Evolutionary conservation across 1,140 invertebrate species (phyloP).

Genomic region (Drosophila azteca): DNA sequence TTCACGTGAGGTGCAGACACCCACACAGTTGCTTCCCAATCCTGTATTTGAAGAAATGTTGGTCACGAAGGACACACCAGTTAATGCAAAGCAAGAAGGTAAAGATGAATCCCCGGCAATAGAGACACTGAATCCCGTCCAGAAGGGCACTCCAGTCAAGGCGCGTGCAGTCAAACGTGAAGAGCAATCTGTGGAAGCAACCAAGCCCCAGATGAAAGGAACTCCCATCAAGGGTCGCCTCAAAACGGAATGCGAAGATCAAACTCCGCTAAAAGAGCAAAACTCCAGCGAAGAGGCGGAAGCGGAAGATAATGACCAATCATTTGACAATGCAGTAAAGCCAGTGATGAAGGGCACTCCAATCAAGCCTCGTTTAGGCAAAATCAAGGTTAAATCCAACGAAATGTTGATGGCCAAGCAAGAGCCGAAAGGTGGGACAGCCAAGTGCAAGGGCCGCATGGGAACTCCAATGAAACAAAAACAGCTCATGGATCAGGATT

Average conservation of each 20-base stretch:
- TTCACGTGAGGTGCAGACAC: too few relatives aligned
- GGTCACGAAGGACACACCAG: too few relatives aligned
- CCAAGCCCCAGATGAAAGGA: neutral
- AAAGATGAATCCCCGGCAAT: neutral
- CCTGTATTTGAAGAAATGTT: too few relatives aligned
- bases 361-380: constrained; percentile 16
- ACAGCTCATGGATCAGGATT: constrained; percentile 1
- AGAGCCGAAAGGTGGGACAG: neutral
- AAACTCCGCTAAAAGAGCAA: neutral
- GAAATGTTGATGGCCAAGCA: constrained; percentile 20
- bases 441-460: constrained; percentile 28
- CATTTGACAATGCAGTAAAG: neutral
- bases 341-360: constrained; percentile 48
- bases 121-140: neutral
- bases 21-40: too few relatives aligned
- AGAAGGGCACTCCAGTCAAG: constrained; percentile 1
- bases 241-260: neutral
- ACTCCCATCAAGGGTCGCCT: neutral
- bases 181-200: neutral
- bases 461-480: constrained; percentile 40
- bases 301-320: neutral
- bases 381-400: constrained; percentile 46
- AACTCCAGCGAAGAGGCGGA: constrained; percentile 15
- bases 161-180: constrained; percentile 15
- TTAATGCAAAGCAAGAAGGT: neutral